Base-by-base conservation (phyloP, 23 tunicate species). In the Trididemnum miniatum region DNA sequence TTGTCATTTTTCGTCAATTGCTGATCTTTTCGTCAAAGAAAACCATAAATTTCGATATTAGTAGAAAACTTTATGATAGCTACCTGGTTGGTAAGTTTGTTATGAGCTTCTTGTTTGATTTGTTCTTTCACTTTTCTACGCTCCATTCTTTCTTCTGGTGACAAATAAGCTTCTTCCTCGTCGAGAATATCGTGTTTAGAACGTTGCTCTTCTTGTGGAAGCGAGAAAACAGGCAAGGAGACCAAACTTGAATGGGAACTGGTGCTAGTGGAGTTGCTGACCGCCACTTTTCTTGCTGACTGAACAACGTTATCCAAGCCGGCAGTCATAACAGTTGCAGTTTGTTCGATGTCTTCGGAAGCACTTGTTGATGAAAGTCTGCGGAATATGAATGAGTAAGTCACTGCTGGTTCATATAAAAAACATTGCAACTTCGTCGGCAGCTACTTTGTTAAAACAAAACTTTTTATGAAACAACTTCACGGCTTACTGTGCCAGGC, bases 101-200 rank as follows among this genome's bases (percentile, higher is more conserved):
- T 5, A 32, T 67, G 75, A 67, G 22, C 38, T 4, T 31, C 75
- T 22, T 7, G 15, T 24, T 67, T 67, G 12, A 4, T 7, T 32
- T 3, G 2, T 32, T 7, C 25, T 33, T 31, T 67, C 4, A 3
- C 40, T 34, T 80, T 34, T 32, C 96, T 59, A 52, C 80, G 27
- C 59, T 80, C 89, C 1, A 73, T 31, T 52, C 96, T 40, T 39
- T 90, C 96, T 62, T 90, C 89, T 1, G 96, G 96, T 5, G 96
- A 90, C 57, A 90, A 65, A 37, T n/a, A 90, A 1, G 80, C 77
- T 65, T 90, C 96, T 63, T 90, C 89, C 22, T 80, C 83, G 80
- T 90, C 86, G 9, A 85, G 63, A 30, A 81, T 34, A 9, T 35
- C 77, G 37, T 77, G 79, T 20, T 76, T 22, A 0, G 97, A 86